Base-by-base conservation (phyloP, 1,140 invertebrate genomes). In the Solen grandis region DNA sequence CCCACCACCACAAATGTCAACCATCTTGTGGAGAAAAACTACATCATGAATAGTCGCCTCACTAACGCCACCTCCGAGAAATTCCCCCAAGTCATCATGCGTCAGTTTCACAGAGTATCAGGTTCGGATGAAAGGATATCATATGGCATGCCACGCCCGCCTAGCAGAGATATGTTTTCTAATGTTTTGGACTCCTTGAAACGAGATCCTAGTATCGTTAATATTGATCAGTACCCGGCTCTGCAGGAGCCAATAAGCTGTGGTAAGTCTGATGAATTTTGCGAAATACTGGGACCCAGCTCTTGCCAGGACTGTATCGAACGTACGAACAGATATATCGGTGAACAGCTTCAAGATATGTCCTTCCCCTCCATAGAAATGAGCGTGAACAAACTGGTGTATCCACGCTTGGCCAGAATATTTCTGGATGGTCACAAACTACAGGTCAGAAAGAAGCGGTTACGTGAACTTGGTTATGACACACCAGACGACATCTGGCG, bases 261-360 rank as follows among this genome's bases (percentile, higher is more conserved):
- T 46, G 14, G n/a, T 16, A 70, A 33, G 2, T 62, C 2, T 14
- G 73, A 80, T 46, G 79, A 85, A 59, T 87, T 78, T 46, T 87
- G 86, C 29, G 82, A 87, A 54, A 85, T 87, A 14, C 79, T 87
- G 0, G 86, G 86, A 33, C 84, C 86, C 14, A 83, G 81, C 41
- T 68, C 79, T 14, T 87, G 86, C 31, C 81, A 81, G 29, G 54
- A 46, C 8, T 87, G 86, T 50, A 85, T 87, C 16, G 84, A 87
- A 69, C 80, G 70, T 31, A 85, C 84, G 31, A 85, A 87, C 77
- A 50, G 83, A 16, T 36, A 74, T 46, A 85, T 84, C 2, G 86
- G 79, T 1, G 82, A 85, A 63, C 77, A 84, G 57, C 79, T 87
- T 19, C 84, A 85, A 68, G 41, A 77, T 8, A 72, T 80, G 52